Conservation (phyloP, 2,797 vertebrate species). For the Pagetopsis macropterus region DNA sequence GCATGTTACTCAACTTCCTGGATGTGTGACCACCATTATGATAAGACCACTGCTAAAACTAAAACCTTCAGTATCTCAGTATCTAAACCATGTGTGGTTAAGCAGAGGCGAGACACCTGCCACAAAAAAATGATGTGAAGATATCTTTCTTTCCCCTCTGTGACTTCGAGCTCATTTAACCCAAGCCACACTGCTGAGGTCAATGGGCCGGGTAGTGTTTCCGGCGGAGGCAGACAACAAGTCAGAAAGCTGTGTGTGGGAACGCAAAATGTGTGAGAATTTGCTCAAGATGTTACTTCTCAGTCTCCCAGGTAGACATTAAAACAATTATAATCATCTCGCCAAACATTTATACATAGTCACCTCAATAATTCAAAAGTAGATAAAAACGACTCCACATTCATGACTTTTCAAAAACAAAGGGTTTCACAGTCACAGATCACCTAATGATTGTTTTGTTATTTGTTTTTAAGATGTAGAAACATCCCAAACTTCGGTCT, state of each 20-base stretch:
- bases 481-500: neutral
- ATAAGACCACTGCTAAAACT: neutral
- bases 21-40: neutral
- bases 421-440: conserved; percentile 4
- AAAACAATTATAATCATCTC: too few relatives aligned
- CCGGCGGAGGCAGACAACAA: too few relatives aligned
- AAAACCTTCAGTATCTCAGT: neutral
- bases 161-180: conserved; percentile 31
- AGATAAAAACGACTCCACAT: neutral
- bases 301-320: too few relatives aligned
- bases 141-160: neutral
- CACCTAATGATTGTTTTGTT: too few relatives aligned
- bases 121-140: neutral
- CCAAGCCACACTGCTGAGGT: conserved; percentile 13
- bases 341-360: neutral
- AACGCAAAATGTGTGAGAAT: neutral
- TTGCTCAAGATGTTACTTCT: neutral
- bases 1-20: neutral
- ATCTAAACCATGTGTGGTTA: neutral
- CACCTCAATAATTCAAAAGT: neutral
- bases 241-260: neutral
- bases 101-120: neutral
- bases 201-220: too few relatives aligned
- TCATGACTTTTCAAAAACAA: neutral
- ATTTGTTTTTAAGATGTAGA: neutral